Conservation (phyloP, 2,113 vertebrate species). For the Salvelinus namaycush region DNA sequence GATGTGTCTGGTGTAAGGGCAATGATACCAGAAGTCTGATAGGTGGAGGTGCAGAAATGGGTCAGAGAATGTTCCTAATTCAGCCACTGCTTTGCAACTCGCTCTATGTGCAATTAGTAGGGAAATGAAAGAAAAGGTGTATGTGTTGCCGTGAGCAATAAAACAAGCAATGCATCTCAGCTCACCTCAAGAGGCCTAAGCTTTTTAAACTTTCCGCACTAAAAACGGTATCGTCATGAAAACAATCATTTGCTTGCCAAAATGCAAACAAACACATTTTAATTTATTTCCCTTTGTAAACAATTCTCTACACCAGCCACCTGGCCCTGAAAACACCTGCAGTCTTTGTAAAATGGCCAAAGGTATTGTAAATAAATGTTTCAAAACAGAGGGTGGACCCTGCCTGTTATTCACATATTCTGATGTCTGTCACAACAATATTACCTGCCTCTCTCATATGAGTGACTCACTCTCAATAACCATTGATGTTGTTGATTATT, state of each 20-base stretch:
- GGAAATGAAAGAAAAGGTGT: neutral
- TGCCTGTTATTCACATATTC: no score
- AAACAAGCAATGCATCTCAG: constrained; percentile 4
- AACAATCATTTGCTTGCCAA: neutral
- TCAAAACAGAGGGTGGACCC: no score
- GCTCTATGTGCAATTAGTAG: neutral
- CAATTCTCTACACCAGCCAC: no score
- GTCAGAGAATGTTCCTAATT: neutral
- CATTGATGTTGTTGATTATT: no score
- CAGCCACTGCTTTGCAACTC: neutral
- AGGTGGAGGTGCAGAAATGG: neutral
- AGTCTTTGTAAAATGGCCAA: no score
- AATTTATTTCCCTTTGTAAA: no score
- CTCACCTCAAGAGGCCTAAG: no score
- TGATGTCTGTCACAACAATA: no score
- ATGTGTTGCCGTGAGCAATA: neutral
- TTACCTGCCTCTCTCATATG: no score
- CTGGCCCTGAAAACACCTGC: no score
- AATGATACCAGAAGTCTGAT: neutral
- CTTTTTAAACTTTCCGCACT: neutral
- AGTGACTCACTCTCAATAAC: no score
- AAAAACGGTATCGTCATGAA: constrained; percentile 24
- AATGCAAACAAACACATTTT: constrained; percentile 20
- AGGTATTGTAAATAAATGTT: no score
- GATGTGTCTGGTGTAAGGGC: neutral